Base-by-base conservation (phyloP, 2,888 invertebrate genomes). In the Pristionchus mayeri region DNA sequence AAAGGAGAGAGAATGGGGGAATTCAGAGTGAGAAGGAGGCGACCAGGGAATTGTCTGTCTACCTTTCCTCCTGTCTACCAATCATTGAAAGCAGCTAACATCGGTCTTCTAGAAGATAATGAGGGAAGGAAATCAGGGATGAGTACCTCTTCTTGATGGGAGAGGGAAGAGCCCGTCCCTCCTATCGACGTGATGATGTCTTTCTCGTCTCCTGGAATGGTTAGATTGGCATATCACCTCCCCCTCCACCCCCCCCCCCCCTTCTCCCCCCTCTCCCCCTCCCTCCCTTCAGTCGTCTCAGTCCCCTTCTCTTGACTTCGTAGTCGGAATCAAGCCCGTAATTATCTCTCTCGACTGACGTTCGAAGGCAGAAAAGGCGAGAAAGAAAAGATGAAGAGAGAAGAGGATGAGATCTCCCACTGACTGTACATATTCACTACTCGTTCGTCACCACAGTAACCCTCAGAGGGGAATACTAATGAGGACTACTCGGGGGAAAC, bases 211-310 rank as follows among this genome's bases (percentile, higher is more conserved):
- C 76, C 76, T 78, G 44, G 3, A 71, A 71, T 71, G 3, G 21
- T 11, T 18, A 18, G 9, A 30, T 63, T 63, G 16, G 16, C 9
- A 60, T 34, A 24, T 34, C 78, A 63, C 9, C 30, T 86, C 16
- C 44, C 86, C 3, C 18, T 86, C 34, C 27, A 76, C 57, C 85
- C 79, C 18, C 85, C 82, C 9, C 24, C 82, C 11, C 54, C 81
- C 67, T 27, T 16, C 37, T 27, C 24, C 50, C n/a, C 21, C 11
- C 30, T 30, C 50, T 16, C 44, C 44, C n/a, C 24, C 11, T 54
- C n/a, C 52, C 40, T 13, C 48, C 24, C n/a, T n/a, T n/a, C n/a
- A n/a, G n/a, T n/a, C n/a, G n/a, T n/a, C n/a, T n/a, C n/a, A n/a
- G n/a, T n/a, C n/a, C n/a, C n/a, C n/a, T n/a, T n/a, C n/a, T 60